Evolutionary conservation across 2,113 vertebrate species (phyloP).

Genomic region (Dromaius novaehollandiae): DNA sequence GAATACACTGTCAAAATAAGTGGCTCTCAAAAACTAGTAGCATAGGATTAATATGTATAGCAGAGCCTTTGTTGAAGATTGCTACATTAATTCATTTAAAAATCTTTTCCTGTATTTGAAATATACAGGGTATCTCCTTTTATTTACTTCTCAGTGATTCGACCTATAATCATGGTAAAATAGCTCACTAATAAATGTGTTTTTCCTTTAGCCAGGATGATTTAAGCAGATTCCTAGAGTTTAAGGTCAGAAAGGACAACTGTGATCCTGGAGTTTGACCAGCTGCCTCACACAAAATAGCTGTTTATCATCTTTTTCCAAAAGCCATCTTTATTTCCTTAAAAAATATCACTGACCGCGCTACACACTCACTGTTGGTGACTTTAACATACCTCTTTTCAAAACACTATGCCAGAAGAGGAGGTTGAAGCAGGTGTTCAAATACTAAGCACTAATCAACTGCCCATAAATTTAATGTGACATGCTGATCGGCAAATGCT

Average conservation of each 20-base stretch:
- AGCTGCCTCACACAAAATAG: background rate
- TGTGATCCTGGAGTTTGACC: background rate
- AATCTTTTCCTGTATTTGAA: background rate
- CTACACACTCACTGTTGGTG: rapidly evolving
- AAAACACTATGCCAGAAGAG: background rate
- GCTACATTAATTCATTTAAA: background rate
- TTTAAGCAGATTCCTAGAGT: background rate
- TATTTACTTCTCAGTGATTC: background rate
- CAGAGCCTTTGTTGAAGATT: background rate
- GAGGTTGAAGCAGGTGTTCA: conserved; percentile 48
- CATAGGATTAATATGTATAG: background rate
- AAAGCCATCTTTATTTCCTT: conserved; percentile 7
- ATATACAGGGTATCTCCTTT: background rate
- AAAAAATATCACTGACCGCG: background rate
- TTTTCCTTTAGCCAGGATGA: background rate
- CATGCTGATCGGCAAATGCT: background rate
- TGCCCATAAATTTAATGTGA: conserved; percentile 46
- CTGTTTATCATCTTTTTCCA: background rate
- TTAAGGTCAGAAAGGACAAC: conserved; percentile 14
- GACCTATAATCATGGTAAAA: background rate
- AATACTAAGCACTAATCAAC: conserved; percentile 5
- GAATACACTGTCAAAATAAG: background rate
- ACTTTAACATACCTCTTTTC: background rate
- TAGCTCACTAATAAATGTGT: background rate
- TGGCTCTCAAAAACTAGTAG: background rate